Evolutionary conservation across 2,797 vertebrate genomes (phyloP).

Genomic region (Sebastes miniatus): DNA sequence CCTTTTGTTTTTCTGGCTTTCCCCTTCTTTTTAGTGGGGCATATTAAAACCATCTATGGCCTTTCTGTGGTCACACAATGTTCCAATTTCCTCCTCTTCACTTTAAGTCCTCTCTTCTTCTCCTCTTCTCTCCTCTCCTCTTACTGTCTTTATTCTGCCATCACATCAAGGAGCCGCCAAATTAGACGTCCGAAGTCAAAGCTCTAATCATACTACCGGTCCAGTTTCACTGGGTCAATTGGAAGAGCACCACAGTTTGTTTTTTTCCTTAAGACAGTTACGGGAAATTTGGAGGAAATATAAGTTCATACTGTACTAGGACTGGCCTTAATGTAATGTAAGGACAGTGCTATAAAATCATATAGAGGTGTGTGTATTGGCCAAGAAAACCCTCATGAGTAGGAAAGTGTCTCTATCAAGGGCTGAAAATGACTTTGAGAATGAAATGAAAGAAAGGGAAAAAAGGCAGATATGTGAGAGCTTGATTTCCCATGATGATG

Average conservation of each 20-base stretch:
- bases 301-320: slow-evolving; percentile 9
- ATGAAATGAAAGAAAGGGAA: background rate
- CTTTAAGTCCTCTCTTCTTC: slow-evolving; percentile 34
- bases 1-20: slow-evolving; percentile 81
- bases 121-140: slow-evolving; percentile 4
- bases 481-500: slow-evolving; percentile 14
- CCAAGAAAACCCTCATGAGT: background rate
- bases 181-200: slow-evolving; percentile 56
- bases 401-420: background rate
- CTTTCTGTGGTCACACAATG: slow-evolving; percentile 77
- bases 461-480: background rate
- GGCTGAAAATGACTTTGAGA: background rate
- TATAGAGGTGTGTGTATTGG: slow-evolving; percentile 17
- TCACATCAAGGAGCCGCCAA: slow-evolving; percentile 59
- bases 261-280: slow-evolving; percentile 45
- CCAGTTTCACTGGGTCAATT: slow-evolving; percentile 35
- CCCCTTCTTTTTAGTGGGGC: slow-evolving; percentile 72
- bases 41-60: slow-evolving; percentile 74
- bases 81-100: slow-evolving; percentile 75
- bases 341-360: background rate
- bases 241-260: slow-evolving; percentile 14
- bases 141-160: slow-evolving; percentile 35
- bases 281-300: slow-evolving; percentile 31
- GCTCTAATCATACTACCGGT: slow-evolving; percentile 44
- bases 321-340: slow-evolving; percentile 1